Evolutionary conservation across 2,888 invertebrate genomes (phyloP), one percentile per base, ranked within the genome.

Genomic region (Andrena praecox): DNA sequence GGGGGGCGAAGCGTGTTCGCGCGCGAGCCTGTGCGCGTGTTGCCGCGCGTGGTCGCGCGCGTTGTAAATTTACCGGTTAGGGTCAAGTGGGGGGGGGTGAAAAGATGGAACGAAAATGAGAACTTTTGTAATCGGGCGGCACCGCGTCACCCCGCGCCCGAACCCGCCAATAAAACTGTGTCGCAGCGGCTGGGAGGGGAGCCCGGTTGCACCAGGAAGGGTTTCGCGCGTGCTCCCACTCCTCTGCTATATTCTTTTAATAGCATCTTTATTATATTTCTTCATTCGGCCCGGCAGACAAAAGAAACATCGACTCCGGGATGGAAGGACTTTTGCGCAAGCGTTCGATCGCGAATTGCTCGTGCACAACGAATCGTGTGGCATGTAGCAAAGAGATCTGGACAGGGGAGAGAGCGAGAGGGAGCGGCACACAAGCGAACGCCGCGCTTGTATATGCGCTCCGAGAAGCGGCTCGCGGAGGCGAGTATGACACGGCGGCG

Each of bases 401-500:
- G 84, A 64, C 68, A 64, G 77, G 64, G 66, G 74, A 73, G 81
- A 82, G 87, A 80, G 84, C 63, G 87, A 76, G 87, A 84, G 89
- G 84, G 68, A 75, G 80, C 79, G 29, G 29, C 68, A 85, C 75
- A 81, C 80, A 29, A 66, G 59, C 67, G 73, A 48, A 33, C 20
- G 52, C 27, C 63, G 62, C 66, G 82, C 31, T 80, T 82, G 82
- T 73, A 80, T 73, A 80, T 85, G 81, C 84, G 80, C 82, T 80
- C 69, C 73, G 74, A 56, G 56, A 71, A 78, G 70, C 78, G 70
- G 69, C 67, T 80, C 68, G 85, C 72, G 73, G 79, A 88, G 82
- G 79, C 90, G 84, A 85, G 89, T 89, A 83, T 85, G 89, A 89
- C 89, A 86, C 82, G 80, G 77, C 80, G 20, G 4, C 16, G 77